Conservation (phyloP, 23 tunicate genomes). For the Phallusia fumigata region DNA sequence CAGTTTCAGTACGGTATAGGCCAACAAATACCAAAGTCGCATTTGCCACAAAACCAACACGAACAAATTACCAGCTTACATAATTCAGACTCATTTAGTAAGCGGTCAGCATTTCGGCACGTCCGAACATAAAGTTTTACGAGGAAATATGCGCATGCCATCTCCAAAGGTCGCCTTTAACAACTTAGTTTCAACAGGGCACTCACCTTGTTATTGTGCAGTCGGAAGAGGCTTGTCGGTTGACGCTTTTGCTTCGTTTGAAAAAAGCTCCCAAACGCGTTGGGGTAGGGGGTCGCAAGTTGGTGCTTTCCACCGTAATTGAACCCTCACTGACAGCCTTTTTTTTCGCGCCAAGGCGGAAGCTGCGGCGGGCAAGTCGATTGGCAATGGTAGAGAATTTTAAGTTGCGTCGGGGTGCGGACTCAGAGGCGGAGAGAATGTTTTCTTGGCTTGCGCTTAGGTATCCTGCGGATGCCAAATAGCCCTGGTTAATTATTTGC, state of each 20-base stretch:
- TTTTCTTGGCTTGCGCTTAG: neutral
- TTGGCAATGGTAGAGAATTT: neutral
- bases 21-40: too few species aligned
- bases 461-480: neutral
- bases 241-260: conserved; percentile 10
- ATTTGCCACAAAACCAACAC: too few species aligned
- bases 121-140: too few species aligned
- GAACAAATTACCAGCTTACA: too few species aligned
- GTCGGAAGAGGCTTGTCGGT: neutral
- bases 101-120: too few species aligned
- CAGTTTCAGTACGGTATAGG: too few species aligned
- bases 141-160: too few species aligned
- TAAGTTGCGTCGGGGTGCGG: neutral
- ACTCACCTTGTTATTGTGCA: neutral
- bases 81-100: too few species aligned
- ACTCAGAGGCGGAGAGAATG: neutral
- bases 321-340: neutral
- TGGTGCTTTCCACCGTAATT: neutral
- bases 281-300: neutral
- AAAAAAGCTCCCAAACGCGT: conserved; percentile 15
- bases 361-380: neutral
- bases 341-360: conserved; percentile 1
- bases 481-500: neutral
- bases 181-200: neutral
- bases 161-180: neutral